Evolutionary conservation across 2,888 invertebrate genomes (phyloP).

Genomic region (Drosophila mimica): DNA sequence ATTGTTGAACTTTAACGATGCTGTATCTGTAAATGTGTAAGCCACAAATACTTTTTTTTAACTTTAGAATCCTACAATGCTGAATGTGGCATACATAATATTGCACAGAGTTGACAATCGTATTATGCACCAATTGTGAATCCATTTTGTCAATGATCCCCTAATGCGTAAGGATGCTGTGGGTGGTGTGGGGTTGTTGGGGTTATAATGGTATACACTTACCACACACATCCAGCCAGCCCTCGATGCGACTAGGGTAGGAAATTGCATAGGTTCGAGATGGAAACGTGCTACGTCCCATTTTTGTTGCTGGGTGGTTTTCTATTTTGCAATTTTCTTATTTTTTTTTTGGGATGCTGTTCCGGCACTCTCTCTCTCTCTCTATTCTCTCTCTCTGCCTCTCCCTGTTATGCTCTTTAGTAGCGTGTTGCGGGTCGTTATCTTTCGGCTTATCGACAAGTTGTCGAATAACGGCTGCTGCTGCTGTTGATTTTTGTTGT

Average conservation of each 20-base stretch:
- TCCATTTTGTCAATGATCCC: neutral
- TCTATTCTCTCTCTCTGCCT: constrained; percentile 10
- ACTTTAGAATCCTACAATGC: neutral
- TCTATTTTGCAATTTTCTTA: constrained; percentile 7
- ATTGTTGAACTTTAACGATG: neutral
- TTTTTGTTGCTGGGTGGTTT: constrained; percentile 53
- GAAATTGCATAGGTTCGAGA: constrained; percentile 84
- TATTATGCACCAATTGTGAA: neutral
- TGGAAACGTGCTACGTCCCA: constrained; percentile 84
- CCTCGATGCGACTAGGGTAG: constrained; percentile 85
- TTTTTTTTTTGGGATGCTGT: constrained; percentile 54
- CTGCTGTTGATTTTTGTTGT: constrained; percentile 33
- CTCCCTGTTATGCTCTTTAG: constrained; percentile 25
- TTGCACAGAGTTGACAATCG: neutral
- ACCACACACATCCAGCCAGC: constrained; percentile 85
- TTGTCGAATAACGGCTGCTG: constrained; percentile 53
- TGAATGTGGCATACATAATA: neutral
- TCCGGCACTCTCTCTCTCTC: constrained; percentile 14
- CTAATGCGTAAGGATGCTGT: constrained; percentile 1
- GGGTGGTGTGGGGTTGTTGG: no score
- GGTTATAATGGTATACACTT: constrained; percentile 59
- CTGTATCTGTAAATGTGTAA: neutral
- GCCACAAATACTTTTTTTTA: neutral
- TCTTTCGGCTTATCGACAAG: constrained; percentile 64
- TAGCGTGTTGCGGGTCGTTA: constrained; percentile 43